Conservation (phyloP, 2,113 vertebrate species). For the Oxyura jamaicensis region DNA sequence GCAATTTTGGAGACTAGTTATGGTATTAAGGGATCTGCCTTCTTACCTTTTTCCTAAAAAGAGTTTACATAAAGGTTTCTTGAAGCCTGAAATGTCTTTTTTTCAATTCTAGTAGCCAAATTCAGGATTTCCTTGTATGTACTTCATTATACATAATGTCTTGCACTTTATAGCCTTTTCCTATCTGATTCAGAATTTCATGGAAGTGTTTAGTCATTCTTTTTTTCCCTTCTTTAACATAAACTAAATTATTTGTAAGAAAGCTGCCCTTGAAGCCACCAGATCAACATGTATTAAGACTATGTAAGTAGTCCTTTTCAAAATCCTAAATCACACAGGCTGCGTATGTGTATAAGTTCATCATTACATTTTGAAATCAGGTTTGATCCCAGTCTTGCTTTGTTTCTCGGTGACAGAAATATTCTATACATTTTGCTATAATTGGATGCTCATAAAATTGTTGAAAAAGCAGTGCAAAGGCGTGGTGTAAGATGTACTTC, state of each 20-base stretch:
- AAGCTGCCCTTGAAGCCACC: not conserved
- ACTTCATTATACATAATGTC: not conserved
- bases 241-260: not conserved
- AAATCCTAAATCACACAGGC: not conserved
- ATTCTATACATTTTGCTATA: not conserved
- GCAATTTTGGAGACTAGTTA: not conserved
- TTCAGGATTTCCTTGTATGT: not conserved
- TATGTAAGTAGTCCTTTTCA: not conserved
- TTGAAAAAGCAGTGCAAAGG: not conserved
- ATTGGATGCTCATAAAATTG: not conserved
- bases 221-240: not conserved
- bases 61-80: not conserved
- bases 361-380: not conserved
- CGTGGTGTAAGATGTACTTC: not conserved
- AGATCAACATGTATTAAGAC: not conserved
- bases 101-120: not conserved
- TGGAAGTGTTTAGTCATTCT: not conserved
- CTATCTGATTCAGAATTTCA: not conserved
- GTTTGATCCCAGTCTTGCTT: not conserved
- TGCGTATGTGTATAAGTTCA: not conserved
- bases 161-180: not conserved
- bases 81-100: not conserved
- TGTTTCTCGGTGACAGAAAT: not conserved
- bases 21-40: not conserved
- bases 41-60: not conserved